Percentiles rank a stretch among this genome's conserved stretches.
Evolutionary conservation across 2,797 vertebrate species (phyloP).

Genomic region (Fundulus diaphanus): DNA sequence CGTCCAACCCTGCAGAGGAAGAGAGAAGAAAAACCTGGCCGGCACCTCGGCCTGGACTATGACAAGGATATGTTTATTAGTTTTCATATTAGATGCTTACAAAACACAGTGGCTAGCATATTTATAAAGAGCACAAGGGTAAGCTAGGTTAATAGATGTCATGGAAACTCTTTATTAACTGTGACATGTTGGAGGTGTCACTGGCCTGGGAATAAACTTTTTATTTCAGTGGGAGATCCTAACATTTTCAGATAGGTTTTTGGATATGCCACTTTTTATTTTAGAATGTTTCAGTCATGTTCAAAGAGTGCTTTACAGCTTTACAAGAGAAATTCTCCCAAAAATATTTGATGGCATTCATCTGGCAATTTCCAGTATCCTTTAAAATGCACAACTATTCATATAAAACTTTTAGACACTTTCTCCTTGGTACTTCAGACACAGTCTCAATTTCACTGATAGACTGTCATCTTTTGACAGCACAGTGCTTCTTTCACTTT

Average conservation of each 20-base stretch:
- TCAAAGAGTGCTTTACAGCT: slow-evolving; percentile 50
- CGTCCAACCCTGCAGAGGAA: no score
- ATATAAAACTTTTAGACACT: slow-evolving; percentile 81
- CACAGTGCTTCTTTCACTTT: slow-evolving; percentile 82
- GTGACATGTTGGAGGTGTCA: slow-evolving; percentile 36
- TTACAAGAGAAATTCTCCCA: slow-evolving; percentile 54
- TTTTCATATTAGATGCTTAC: no score
- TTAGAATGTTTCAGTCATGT: slow-evolving; percentile 74
- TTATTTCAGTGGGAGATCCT: slow-evolving; percentile 35
- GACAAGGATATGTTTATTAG: no score
- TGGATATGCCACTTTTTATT: slow-evolving; percentile 61
- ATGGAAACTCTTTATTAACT: slow-evolving; percentile 37
- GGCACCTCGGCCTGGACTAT: no score
- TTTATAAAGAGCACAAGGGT: slow-evolving; percentile 17
- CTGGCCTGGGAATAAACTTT: slow-evolving; percentile 39
- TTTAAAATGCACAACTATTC: slow-evolving; percentile 77
- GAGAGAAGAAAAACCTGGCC: no score
- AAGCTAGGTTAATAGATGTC: slow-evolving; percentile 52
- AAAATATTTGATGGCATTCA: slow-evolving; percentile 73
- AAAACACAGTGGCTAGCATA: slow-evolving; percentile 6
- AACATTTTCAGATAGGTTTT: slow-evolving; percentile 47
- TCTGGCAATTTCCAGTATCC: slow-evolving; percentile 81
- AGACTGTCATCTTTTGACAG: slow-evolving; percentile 86
- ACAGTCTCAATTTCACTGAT: slow-evolving; percentile 89
- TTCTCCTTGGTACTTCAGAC: slow-evolving; percentile 83